Evolutionary conservation across 2,888 invertebrate genomes (phyloP).

Genomic region (Tribolium freemani): DNA sequence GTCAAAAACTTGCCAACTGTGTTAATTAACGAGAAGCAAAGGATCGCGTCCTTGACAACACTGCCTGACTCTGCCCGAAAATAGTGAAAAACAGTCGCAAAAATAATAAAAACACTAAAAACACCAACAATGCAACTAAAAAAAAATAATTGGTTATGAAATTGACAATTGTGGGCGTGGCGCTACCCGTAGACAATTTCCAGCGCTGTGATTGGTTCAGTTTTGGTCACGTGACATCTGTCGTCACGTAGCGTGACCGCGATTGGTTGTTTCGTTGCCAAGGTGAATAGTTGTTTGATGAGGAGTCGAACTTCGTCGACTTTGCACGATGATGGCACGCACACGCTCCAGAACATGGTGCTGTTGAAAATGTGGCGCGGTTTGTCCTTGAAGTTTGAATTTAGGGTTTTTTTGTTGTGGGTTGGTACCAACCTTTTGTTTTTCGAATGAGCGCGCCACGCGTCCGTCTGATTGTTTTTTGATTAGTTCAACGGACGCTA

Average conservation of each 20-base stretch:
- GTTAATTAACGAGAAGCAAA: slow-evolving; percentile 74
- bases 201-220: slow-evolving; percentile 60
- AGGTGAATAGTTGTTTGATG: slow-evolving; percentile 62
- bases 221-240: slow-evolving; percentile 55
- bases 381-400: slow-evolving; percentile 44
- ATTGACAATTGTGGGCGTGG: background rate
- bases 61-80: slow-evolving; percentile 35
- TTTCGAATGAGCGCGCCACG: slow-evolving; percentile 15
- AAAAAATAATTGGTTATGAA: too few species aligned
- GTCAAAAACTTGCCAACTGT: slow-evolving; percentile 74
- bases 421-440: slow-evolving; percentile 3
- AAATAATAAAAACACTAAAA: slow-evolving; percentile 54
- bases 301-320: slow-evolving; percentile 71
- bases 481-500: slow-evolving; percentile 68
- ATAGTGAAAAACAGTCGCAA: slow-evolving; percentile 58
- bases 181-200: slow-evolving; percentile 67
- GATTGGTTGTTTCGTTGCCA: slow-evolving; percentile 51
- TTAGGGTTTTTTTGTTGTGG: slow-evolving; percentile 25
- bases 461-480: slow-evolving; percentile 32
- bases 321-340: slow-evolving; percentile 74
- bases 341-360: slow-evolving; percentile 75
- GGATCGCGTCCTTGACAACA: slow-evolving; percentile 55
- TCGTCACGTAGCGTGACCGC: slow-evolving; percentile 51
- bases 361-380: slow-evolving; percentile 54
- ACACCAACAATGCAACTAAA: slow-evolving; percentile 54